Evolutionary conservation across 2,797 vertebrate species (phyloP).

Genomic region (Erethizon dorsatum): DNA sequence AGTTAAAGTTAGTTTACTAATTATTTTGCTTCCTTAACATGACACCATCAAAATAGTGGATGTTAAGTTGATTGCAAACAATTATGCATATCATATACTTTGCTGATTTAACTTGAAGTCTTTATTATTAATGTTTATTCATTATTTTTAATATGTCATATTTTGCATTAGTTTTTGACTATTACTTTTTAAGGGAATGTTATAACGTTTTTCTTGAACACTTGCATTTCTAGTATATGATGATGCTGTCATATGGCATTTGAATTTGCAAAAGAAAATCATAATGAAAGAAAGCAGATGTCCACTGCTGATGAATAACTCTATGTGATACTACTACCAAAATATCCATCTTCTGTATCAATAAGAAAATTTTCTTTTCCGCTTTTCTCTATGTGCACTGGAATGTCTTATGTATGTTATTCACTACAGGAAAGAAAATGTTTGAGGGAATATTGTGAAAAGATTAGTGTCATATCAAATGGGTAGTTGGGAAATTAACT

Average conservation of each 20-base stretch:
- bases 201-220: conserved; percentile 23
- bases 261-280: conserved; percentile 65
- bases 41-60: background rate
- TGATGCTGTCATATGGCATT: conserved; percentile 28
- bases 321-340: conserved; percentile 49
- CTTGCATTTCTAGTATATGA: conserved; percentile 8
- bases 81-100: background rate
- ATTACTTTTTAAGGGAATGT: background rate
- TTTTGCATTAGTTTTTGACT: conserved; percentile 20
- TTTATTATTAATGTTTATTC: background rate
- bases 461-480: conserved; percentile 48
- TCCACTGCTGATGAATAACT: conserved; percentile 49
- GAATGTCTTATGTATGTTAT: conserved; percentile 54
- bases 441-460: conserved; percentile 50
- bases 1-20: conserved; percentile 42
- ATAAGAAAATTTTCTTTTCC: conserved; percentile 58
- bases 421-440: conserved; percentile 59
- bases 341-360: conserved; percentile 29
- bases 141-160: conserved; percentile 43
- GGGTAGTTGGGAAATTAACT: conserved; percentile 52
- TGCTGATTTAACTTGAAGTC: background rate
- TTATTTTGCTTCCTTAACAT: conserved; percentile 38
- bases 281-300: conserved; percentile 68
- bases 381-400: background rate
- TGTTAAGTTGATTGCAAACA: conserved; percentile 38